Base-by-base conservation (phyloP, 2,113 vertebrate genomes). In the Orthonyx spaldingii region DNA sequence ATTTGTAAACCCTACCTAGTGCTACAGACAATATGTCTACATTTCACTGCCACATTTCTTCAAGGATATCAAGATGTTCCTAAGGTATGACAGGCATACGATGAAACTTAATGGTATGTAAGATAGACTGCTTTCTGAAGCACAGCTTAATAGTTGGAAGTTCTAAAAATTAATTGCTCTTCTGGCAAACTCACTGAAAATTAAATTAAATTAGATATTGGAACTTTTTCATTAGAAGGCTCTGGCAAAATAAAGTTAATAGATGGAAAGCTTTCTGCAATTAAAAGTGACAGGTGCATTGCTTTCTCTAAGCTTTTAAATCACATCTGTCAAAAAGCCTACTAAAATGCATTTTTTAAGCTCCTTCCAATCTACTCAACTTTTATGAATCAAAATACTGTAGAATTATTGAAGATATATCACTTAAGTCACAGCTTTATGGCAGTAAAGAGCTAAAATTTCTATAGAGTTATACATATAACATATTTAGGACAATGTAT, bases 91-190 rank as follows among this genome's bases (percentile, higher is more conserved):
- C 88, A 96, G 95, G 91, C 84, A 84, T 65, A 95, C 17, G 86
- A 97, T 97, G 82, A 89, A 97, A 97, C 95, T 94, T 96, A 97
- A 97, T 94, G 92, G 91, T 77, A 97, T 60, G n/a, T 63, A 94
- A 97, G 87, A 94, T 49, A 89, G 84, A 94, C 66, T 95, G 87
- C 88, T 97, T 97, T 96, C 79, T 63, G 53, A 96, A 97, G 93
- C 52, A 96, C 90, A 96, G 55, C 81, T 94, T 97, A 81, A 93
- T 82, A 87, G 55, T 42, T 91, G 74, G 81, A 96, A 96, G 90
- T 96, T 98, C 95, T 82, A 97, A 97, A 97, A 97, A 97, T 97
- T 97, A 98, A 98, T 97, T 98, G 97, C 61, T 96, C 33, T 96
- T 96, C 91, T 98, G 98, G 98, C 97, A 98, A 97, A 95, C 83